These are phyloP conservation scores for Channa maculata DNA, from an alignment of 2,113 vertebrate genomes.

Conservation along the genomic window DNA sequence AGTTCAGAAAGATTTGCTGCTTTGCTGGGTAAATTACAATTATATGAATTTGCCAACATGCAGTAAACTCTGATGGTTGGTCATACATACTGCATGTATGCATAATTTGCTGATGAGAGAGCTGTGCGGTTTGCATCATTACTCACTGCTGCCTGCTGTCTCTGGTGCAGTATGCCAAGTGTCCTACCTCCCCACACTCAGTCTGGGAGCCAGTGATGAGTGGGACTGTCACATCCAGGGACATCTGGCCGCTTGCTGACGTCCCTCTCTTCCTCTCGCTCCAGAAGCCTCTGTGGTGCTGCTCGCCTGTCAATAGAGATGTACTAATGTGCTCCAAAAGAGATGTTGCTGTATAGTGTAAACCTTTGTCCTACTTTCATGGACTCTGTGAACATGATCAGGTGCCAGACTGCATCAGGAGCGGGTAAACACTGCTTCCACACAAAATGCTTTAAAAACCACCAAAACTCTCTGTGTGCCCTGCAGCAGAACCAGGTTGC, in stretches of 20 bases:
- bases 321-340: slow-evolving; percentile 79
- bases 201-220: slow-evolving; percentile 82
- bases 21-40: slow-evolving; percentile 34
- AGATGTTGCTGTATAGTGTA: slow-evolving; percentile 68
- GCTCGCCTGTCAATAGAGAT: slow-evolving; percentile 77
- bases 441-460: not conserved
- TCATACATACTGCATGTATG: slow-evolving; percentile 72
- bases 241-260: slow-evolving; percentile 81
- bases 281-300: slow-evolving; percentile 72
- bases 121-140: slow-evolving; percentile 80
- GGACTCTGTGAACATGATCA: slow-evolving; percentile 62
- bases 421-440: slow-evolving; percentile 48
- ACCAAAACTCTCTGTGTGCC: slow-evolving; percentile 40
- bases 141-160: slow-evolving; percentile 83
- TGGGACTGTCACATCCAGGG: slow-evolving; percentile 83
- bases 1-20: slow-evolving; percentile 1
- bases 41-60: slow-evolving; percentile 44
- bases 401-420: slow-evolving; percentile 56
- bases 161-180: slow-evolving; percentile 79
- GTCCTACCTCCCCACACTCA: slow-evolving; percentile 81
- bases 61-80: slow-evolving; percentile 50
- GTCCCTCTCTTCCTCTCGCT: slow-evolving; percentile 71
- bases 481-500: slow-evolving; percentile 65
- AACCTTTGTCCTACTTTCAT: slow-evolving; percentile 78
- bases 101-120: slow-evolving; percentile 80